Percentiles rank a stretch among this genome's conserved stretches.
These are phyloP conservation scores for Lepidurus apus DNA, from an alignment of 1,140 invertebrate species.

Conservation along the genomic window DNA sequence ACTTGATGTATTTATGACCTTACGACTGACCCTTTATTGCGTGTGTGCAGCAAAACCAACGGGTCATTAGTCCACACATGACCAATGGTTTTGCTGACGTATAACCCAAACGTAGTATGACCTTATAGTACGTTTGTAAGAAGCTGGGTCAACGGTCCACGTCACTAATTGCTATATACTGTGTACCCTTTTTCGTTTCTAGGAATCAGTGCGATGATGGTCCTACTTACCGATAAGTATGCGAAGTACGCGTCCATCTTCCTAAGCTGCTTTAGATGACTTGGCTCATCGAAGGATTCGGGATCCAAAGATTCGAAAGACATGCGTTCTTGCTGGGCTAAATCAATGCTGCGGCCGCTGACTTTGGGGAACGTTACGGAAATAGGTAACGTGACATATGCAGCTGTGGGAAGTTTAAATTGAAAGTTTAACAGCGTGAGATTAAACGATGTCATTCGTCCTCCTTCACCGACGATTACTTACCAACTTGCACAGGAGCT, in stretches of 20 bases:
- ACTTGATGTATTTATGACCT: too few species aligned
- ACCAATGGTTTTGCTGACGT: neutral
- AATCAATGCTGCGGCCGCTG: neutral
- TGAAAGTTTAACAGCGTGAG: neutral
- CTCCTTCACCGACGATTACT: neutral
- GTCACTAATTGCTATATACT: neutral
- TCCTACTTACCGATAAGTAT: slow-evolving; percentile 11
- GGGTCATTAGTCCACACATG: too few species aligned
- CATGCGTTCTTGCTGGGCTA: neutral
- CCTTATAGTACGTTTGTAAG: neutral
- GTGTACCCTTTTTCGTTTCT: neutral
- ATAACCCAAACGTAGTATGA: neutral
- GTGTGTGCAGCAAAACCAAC: too few species aligned
- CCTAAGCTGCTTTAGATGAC: slow-evolving; percentile 5
- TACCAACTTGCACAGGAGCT: neutral
- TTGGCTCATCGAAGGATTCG: slow-evolving; percentile 23
- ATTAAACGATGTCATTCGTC: neutral
- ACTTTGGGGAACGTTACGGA: slow-evolving; percentile 26
- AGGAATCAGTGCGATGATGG: neutral
- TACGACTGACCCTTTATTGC: too few species aligned
- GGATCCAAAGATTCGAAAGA: neutral
- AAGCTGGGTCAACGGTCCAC: slow-evolving; percentile 5
- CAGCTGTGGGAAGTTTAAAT: slow-evolving; percentile 1
- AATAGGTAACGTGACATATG: slow-evolving; percentile 24
- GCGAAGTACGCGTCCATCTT: slow-evolving; percentile 25